Percentiles rank a stretch among this genome's conserved stretches.
These are phyloP conservation scores for Lydus trimaculatus DNA, from an alignment of 2,888 invertebrate genomes.

Conservation along the genomic window DNA sequence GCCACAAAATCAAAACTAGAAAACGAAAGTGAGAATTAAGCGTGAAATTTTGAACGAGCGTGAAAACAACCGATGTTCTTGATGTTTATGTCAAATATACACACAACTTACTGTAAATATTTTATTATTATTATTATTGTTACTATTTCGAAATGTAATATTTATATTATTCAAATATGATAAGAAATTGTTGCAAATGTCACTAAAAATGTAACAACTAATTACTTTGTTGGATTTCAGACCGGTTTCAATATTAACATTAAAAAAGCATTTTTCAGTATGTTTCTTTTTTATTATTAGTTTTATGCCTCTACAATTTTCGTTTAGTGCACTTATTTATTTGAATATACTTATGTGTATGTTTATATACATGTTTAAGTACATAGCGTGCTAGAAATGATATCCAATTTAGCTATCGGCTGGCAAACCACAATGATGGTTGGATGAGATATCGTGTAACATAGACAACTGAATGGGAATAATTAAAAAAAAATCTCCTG, in stretches of 20 bases:
- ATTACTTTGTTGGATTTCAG: background rate
- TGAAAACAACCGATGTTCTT: constrained; percentile 28
- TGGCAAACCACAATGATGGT: constrained; percentile 27
- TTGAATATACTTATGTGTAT: background rate
- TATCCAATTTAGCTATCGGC: constrained; percentile 20
- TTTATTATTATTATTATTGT: background rate
- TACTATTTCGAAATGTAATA: background rate
- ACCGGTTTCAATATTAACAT: constrained; percentile 8
- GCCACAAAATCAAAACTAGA: background rate
- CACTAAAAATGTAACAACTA: constrained; percentile 3
- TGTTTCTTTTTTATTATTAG: background rate
- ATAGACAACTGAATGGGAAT: background rate
- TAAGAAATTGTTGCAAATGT: background rate
- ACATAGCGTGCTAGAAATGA: constrained; percentile 5
- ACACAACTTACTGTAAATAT: background rate
- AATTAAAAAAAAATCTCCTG: background rate
- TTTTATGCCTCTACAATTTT: background rate
- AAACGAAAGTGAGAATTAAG: constrained; percentile 10
- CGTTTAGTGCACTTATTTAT: background rate
- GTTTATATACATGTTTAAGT: background rate
- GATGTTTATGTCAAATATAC: background rate
- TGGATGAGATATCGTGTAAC: constrained; percentile 17
- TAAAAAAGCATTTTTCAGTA: background rate
- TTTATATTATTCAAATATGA: background rate
- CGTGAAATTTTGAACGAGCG: constrained; percentile 31